Base-by-base conservation (phyloP, 2,888 invertebrate genomes). In the Agelastica alni region DNA sequence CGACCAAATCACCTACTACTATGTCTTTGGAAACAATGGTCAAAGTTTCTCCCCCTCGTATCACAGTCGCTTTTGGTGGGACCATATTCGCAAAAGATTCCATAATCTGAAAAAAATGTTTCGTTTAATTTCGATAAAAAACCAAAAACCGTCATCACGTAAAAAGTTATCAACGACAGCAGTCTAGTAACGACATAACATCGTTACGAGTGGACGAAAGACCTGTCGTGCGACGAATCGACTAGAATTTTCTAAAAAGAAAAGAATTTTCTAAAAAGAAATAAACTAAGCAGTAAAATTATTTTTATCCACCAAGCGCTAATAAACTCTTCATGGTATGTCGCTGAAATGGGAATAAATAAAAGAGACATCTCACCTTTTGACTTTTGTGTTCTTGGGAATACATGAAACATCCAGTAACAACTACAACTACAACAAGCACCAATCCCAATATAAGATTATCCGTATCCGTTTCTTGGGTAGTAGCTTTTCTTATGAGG, bases 11-110 rank as follows among this genome's bases (percentile, higher is more conserved):
- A 12, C 95, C 94, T 14, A 89, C 72, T 0, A 91, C 91, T 9
- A 95, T 72, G 14, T 90, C 85, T 62, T 79, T 81, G 13, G 87
- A 86, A 2, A 84, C 80, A 32, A 90, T 75, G 2, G 81, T 78
- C 61, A 81, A 78, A 55, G 82, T 85, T 28, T 81, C 71, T 2
- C 88, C 88, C 12, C 87, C 86, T 60, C 93, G 81, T 45, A 92
- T 79, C 3, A 90, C 88, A 2, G 82, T 79, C 1, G 91, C 89
- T 66, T 82, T 83, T 45, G 85, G 85, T 0, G 91, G 91, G 7
- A 91, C 85, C 83, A 94, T 83, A 73, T 88, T 88, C 68, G 88
- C 87, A 71, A 94, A 94, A 3, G 91, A 91, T 68, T 92, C 93
- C 93, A 94, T 93, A 45, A 92, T 89, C 70, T 75, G 47, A 4